A percentile compares a stretch with the other conserved stretches of the same genome.
Evolutionary conservation across 2,797 vertebrate species (phyloP).

Genomic region (Kryptopterus vitreolus): DNA sequence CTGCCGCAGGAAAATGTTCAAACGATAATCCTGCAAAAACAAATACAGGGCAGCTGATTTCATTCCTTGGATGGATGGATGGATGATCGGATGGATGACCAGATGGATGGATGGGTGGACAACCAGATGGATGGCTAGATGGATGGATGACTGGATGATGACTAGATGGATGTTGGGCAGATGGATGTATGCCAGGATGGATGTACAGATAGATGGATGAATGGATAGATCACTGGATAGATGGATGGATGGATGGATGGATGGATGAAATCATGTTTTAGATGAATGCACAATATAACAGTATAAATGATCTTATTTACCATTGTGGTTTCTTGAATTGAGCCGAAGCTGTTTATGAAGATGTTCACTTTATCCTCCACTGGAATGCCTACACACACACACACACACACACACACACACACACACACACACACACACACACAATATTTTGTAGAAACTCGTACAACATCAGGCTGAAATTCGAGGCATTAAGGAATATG

Average conservation of each 20-base stretch:
- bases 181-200: neutral
- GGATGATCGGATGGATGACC: neutral
- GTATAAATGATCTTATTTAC: slow-evolving; percentile 66
- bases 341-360: slow-evolving; percentile 98
- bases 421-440: slow-evolving; percentile 31
- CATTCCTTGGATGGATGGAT: neutral
- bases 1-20: slow-evolving; percentile 95
- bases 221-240: neutral
- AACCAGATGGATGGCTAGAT: neutral
- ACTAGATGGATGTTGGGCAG: neutral
- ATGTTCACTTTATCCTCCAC: slow-evolving; percentile 95
- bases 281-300: neutral
- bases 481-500: neutral
- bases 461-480: neutral
- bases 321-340: slow-evolving; percentile 97
- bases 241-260: neutral
- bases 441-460: neutral
- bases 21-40: slow-evolving; percentile 85
- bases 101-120: neutral
- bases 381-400: slow-evolving; percentile 82
- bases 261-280: neutral
- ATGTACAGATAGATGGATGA: neutral
- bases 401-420: slow-evolving; percentile 39
- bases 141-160: neutral
- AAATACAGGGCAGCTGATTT: neutral